Evolutionary conservation across 2,113 vertebrate genomes (phyloP).

Genomic region (Chaetodon auriga): DNA sequence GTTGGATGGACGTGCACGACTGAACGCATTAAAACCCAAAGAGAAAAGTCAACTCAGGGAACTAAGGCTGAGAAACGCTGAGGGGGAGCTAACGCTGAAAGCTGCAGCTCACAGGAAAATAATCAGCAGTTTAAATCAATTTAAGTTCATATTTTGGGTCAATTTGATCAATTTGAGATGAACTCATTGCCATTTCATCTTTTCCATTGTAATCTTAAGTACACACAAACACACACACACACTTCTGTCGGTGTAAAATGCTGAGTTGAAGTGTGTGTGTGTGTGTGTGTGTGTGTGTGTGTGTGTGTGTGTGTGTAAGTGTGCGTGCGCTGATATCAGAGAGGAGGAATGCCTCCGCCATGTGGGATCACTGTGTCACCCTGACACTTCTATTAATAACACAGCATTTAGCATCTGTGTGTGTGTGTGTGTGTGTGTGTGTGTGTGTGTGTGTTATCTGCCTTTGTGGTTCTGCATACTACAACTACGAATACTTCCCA

Average conservation of each 20-base stretch:
- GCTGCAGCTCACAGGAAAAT: too few species aligned
- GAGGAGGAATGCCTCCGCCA: slow-evolving; percentile 45
- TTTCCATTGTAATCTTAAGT: too few species aligned
- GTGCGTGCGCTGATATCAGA: slow-evolving; percentile 50
- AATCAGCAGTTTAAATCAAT: too few species aligned
- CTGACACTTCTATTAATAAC: slow-evolving; percentile 70
- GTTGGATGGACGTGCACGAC: too few species aligned
- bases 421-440: slow-evolving; percentile 29
- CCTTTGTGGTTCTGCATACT: not conserved
- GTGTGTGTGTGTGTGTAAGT: slow-evolving; percentile 37
- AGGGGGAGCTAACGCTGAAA: too few species aligned
- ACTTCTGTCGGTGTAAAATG: slow-evolving; percentile 2
- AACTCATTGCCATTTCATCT: too few species aligned
- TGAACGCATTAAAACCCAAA: too few species aligned
- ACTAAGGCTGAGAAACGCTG: too few species aligned
- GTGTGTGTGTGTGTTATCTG: slow-evolving; percentile 17
- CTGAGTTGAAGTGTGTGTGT: slow-evolving; percentile 22
- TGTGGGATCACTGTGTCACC: slow-evolving; percentile 63
- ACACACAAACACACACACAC: slow-evolving; percentile 2
- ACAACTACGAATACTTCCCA: not conserved
- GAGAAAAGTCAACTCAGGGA: too few species aligned
- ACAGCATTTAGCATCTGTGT: slow-evolving; percentile 18
- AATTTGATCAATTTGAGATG: too few species aligned
- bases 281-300: slow-evolving; percentile 35
- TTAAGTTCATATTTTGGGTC: too few species aligned